Evolutionary conservation across 2,113 vertebrate species (phyloP).

Genomic region (Rhea americana): DNA sequence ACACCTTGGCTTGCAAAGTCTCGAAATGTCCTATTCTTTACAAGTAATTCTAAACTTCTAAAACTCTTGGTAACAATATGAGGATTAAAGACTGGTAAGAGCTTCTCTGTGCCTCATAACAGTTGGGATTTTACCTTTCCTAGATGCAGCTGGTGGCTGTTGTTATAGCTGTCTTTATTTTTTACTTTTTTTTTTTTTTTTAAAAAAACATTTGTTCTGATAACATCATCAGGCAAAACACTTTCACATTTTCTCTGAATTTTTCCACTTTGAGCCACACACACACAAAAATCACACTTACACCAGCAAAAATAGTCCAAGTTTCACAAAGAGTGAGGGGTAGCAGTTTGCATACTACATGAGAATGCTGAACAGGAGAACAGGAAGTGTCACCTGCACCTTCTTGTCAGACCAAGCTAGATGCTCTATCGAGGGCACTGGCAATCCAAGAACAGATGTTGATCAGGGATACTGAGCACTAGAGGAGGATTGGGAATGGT

Average conservation of each 20-base stretch:
- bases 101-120: neutral
- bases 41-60: neutral
- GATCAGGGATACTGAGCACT: neutral
- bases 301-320: neutral
- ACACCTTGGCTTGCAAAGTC: neutral
- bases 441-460: neutral
- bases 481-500: neutral
- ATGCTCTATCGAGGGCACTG: fast-evolving
- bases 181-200: neutral
- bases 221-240: neutral
- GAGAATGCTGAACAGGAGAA: neutral
- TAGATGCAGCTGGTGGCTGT: neutral
- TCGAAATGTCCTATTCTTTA: neutral
- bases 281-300: neutral
- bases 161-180: neutral
- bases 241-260: neutral
- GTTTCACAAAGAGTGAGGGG: neutral
- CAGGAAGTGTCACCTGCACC: neutral
- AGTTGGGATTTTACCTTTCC: neutral
- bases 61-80: neutral
- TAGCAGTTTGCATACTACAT: neutral
- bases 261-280: neutral
- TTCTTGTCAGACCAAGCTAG: neutral
- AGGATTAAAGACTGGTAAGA: neutral
- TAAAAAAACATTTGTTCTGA: neutral